phyloP scores from a whole-genome alignment of 2,113 vertebrate species.

The Amphiprion percula region DNA sequence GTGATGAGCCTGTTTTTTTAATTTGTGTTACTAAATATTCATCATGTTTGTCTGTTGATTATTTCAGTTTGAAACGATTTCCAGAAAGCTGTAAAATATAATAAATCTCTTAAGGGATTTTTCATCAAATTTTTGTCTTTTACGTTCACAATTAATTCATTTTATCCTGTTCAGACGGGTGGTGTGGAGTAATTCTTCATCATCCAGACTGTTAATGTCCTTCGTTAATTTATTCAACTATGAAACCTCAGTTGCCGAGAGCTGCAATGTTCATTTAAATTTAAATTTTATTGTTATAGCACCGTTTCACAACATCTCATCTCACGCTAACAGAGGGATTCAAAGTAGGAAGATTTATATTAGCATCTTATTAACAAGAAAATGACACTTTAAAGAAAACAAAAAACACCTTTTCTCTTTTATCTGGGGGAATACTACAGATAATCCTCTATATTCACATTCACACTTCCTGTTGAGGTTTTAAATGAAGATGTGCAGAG shows the following conservation, averaged over 20 bases:
- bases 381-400: slow-evolving; percentile 32
- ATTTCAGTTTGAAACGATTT: slow-evolving; percentile 5
- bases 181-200: too few species aligned
- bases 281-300: too few species aligned
- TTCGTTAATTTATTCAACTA: too few species aligned
- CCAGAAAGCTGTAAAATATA: slow-evolving; percentile 42
- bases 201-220: too few species aligned
- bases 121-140: neutral
- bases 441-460: slow-evolving; percentile 39
- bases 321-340: too few species aligned
- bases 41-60: slow-evolving; percentile 41
- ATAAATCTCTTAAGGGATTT: slow-evolving; percentile 70
- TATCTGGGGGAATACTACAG: slow-evolving; percentile 15
- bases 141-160: neutral
- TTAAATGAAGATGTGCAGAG: slow-evolving; percentile 39
- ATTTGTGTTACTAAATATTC: slow-evolving; percentile 45
- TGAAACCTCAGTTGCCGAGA: too few species aligned
- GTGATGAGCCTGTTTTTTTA: slow-evolving; percentile 21
- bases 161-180: too few species aligned
- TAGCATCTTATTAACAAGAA: slow-evolving; percentile 44
- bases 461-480: slow-evolving; percentile 25
- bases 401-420: neutral
- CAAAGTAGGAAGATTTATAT: slow-evolving; percentile 11
- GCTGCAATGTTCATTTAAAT: too few species aligned
- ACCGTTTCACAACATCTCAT: too few species aligned